A percentile compares a stretch with the other conserved stretches of the same genome.
These are phyloP conservation scores for Scotopteryx bipunctaria DNA, from an alignment of 2,888 invertebrate species.

Conservation along the genomic window DNA sequence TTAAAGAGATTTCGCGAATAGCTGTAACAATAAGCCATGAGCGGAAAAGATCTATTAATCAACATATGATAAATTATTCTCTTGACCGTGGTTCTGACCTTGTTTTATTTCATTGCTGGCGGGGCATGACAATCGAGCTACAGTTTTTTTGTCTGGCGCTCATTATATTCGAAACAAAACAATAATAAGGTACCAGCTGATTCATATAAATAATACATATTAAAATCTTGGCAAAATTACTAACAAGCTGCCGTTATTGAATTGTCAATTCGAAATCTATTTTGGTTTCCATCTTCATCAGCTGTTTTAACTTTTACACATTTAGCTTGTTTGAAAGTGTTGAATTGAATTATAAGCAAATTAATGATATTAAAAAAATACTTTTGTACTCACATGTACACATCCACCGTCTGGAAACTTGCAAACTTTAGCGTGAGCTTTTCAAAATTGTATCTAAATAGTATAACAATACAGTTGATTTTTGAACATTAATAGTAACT, in stretches of 20 bases:
- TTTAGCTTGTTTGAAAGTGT: too few relatives aligned
- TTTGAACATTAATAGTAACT: not conserved
- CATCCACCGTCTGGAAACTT: not conserved
- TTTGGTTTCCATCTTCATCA: too few relatives aligned
- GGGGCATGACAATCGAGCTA: constrained; percentile 30
- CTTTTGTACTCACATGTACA: not conserved
- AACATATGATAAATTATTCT: constrained; percentile 36
- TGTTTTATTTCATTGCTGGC: constrained; percentile 28
- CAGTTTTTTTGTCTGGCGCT: constrained; percentile 28
- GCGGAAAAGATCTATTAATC: constrained; percentile 38
- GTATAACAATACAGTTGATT: not conserved
- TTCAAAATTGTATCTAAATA: not conserved
- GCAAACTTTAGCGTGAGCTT: not conserved
- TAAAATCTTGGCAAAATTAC: not conserved
- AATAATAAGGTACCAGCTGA: constrained; percentile 2
- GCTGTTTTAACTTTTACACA: too few relatives aligned
- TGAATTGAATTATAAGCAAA: too few relatives aligned
- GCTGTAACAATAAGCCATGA: constrained; percentile 31
- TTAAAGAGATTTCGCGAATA: constrained; percentile 8
- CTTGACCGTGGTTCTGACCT: constrained; percentile 36
- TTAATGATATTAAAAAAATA: not conserved
- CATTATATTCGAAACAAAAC: constrained; percentile 21
- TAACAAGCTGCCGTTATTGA: not conserved
- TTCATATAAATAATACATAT: constrained; percentile 1
- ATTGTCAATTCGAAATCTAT: too few relatives aligned